phyloP scores from a whole-genome alignment of 2,888 invertebrate genomes.

The Ophioninae sp. region DNA sequence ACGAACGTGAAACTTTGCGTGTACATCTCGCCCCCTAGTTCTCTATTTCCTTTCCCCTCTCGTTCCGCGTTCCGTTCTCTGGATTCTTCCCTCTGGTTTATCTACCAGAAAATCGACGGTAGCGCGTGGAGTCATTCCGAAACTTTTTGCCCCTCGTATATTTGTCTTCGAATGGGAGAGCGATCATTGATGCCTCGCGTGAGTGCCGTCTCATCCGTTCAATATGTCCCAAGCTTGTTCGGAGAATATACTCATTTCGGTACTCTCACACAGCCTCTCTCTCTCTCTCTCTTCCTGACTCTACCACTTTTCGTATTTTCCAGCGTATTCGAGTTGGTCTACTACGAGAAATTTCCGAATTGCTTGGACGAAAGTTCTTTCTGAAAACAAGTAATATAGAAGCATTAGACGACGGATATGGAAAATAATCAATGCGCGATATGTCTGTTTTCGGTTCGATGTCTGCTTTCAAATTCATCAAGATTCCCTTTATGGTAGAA shows the following conservation, averaged over 20 bases:
- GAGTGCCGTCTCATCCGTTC: constrained; percentile 4
- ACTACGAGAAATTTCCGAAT: not conserved
- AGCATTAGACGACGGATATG: too few relatives aligned
- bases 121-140: constrained; percentile 12
- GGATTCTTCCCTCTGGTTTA: constrained; percentile 27
- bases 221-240: constrained; percentile 6
- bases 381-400: not conserved
- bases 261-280: not conserved
- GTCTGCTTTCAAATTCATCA: too few relatives aligned
- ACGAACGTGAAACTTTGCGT: constrained; percentile 43
- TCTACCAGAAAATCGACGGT: constrained; percentile 34
- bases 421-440: too few relatives aligned
- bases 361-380: not conserved
- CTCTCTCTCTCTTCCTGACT: not conserved
- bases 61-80: constrained; percentile 6
- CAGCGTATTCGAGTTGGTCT: not conserved
- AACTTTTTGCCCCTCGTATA: constrained; percentile 26
- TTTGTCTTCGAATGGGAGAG: constrained; percentile 4
- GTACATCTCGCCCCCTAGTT: constrained; percentile 1
- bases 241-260: not conserved
- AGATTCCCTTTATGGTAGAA: too few relatives aligned
- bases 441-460: too few relatives aligned
- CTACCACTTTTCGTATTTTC: not conserved
- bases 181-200: constrained; percentile 7
- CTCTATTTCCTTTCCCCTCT: constrained; percentile 22